Percentiles rank a stretch among this genome's conserved stretches.
phyloP scores from a whole-genome alignment of 2,888 invertebrate genomes.

The Megalurothrips usitatus region DNA sequence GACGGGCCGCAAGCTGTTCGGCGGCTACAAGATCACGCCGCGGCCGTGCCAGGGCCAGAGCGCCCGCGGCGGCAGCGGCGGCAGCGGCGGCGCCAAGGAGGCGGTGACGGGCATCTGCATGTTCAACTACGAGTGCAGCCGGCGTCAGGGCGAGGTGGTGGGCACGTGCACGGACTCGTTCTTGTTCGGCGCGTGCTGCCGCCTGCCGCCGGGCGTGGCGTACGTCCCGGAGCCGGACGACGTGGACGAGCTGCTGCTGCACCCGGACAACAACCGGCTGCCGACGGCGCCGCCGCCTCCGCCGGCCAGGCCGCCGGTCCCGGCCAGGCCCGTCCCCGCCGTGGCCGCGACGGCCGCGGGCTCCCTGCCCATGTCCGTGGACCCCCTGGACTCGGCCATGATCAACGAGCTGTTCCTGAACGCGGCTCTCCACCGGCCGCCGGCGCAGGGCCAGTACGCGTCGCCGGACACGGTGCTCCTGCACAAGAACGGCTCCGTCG shows the following conservation, averaged over 20 bases:
- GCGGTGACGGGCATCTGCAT: slow-evolving; percentile 77
- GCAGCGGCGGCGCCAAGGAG: slow-evolving; percentile 49
- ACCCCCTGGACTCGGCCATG: slow-evolving; percentile 33
- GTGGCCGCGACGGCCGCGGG: slow-evolving; percentile 46
- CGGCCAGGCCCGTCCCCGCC: slow-evolving; percentile 40
- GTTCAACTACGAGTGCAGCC: slow-evolving; percentile 87
- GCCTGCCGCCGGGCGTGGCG: slow-evolving; percentile 52
- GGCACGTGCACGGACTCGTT: slow-evolving; percentile 91
- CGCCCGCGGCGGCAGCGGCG: slow-evolving; percentile 46
- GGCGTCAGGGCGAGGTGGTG: slow-evolving; percentile 74
- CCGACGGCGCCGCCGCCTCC: slow-evolving; percentile 33
- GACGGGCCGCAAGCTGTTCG: slow-evolving; percentile 63
- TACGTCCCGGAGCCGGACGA: slow-evolving; percentile 34
- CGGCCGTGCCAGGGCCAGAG: slow-evolving; percentile 74
- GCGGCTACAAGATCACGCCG: slow-evolving; percentile 81
- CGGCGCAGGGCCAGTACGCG: slow-evolving; percentile 33
- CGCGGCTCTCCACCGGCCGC: slow-evolving; percentile 25
- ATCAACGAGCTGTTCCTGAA: slow-evolving; percentile 25
- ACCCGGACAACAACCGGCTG: slow-evolving; percentile 30
- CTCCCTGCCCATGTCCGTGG: slow-evolving; percentile 39
- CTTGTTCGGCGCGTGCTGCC: slow-evolving; percentile 87
- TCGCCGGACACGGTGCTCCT: slow-evolving; percentile 47
- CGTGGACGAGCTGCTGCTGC: slow-evolving; percentile 32
- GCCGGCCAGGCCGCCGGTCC: slow-evolving; percentile 27
- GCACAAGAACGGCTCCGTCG: slow-evolving; percentile 47